Evolutionary conservation across 2,113 vertebrate genomes (phyloP).

Genomic region (Lamprologus sp.): DNA sequence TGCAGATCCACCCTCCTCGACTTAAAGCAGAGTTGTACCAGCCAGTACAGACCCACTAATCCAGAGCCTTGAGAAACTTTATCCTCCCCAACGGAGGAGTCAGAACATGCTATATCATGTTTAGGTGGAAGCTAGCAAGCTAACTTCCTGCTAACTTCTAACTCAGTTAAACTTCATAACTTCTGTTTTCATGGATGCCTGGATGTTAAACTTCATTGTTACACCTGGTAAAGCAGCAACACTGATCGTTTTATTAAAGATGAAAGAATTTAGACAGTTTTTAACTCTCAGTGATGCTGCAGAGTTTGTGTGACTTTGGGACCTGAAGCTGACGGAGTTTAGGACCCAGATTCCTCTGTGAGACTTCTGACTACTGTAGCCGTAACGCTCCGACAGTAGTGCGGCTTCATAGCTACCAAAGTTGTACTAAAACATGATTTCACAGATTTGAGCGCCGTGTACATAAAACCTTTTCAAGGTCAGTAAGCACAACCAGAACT

Average conservation of each 20-base stretch:
- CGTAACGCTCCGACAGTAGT: not conserved
- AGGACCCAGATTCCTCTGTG: not conserved
- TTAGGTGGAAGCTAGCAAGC: accelerated
- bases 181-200: not conserved
- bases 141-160: not conserved
- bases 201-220: not conserved
- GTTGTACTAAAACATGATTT: too few relatives aligned
- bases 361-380: not conserved
- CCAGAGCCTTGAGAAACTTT: not conserved
- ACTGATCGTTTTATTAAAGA: accelerated
- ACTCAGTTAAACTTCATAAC: accelerated
- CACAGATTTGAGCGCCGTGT: not conserved
- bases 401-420: too few relatives aligned
- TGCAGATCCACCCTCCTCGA: not conserved
- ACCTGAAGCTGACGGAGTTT: accelerated
- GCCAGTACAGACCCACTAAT: not conserved
- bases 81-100: not conserved
- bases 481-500: not conserved
- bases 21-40: not conserved
- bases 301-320: not conserved
- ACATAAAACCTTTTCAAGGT: accelerated
- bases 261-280: not conserved
- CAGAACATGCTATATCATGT: not conserved
- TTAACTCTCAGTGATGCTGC: not conserved
- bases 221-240: accelerated